Conservation (phyloP, 64 coral and sea anemone genomes). For the Montipora foliosa region DNA sequence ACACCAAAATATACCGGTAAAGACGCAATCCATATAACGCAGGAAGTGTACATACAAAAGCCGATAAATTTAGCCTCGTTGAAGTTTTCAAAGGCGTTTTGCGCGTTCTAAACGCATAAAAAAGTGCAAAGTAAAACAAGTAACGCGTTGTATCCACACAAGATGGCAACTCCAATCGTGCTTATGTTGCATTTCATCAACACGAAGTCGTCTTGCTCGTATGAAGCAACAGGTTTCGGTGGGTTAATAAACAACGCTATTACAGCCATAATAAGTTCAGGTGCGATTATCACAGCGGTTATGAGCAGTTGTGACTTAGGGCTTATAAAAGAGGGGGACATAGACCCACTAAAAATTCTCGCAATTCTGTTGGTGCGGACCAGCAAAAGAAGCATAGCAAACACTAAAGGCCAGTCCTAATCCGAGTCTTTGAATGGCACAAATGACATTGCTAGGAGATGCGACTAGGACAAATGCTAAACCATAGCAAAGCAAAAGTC, state of each 20-base stretch:
- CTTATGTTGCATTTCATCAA: constrained; percentile 71
- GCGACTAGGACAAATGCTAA: constrained; percentile 69
- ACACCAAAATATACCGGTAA: constrained; percentile 84
- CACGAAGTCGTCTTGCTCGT: constrained; percentile 23
- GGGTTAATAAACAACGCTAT: constrained; percentile 53
- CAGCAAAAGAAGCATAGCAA: constrained; percentile 82
- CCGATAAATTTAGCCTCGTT: constrained; percentile 96
- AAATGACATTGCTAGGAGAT: constrained; percentile 25
- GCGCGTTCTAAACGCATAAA: constrained; percentile 91
- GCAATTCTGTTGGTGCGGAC: constrained; percentile 96
- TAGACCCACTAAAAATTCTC: constrained; percentile 84
- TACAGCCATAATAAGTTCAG: constrained; percentile 63
- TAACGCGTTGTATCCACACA: constrained; percentile 78
- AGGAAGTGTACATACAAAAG: constrained; percentile 92
- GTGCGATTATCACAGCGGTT: constrained; percentile 68
- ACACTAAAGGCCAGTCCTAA: constrained; percentile 75
- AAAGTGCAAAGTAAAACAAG: constrained; percentile 82
- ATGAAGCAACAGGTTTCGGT: constrained; percentile 19
- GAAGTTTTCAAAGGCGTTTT: constrained; percentile 90
- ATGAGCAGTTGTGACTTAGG: constrained; percentile 84
- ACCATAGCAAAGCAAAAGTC: constrained; percentile 79
- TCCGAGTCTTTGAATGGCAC: constrained; percentile 83
- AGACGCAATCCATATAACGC: constrained; percentile 90
- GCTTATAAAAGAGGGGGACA: constrained; percentile 83
- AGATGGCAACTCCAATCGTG: constrained; percentile 20